Conservation (phyloP, 2,888 invertebrate genomes). For the Caenorhabditis virilis region DNA sequence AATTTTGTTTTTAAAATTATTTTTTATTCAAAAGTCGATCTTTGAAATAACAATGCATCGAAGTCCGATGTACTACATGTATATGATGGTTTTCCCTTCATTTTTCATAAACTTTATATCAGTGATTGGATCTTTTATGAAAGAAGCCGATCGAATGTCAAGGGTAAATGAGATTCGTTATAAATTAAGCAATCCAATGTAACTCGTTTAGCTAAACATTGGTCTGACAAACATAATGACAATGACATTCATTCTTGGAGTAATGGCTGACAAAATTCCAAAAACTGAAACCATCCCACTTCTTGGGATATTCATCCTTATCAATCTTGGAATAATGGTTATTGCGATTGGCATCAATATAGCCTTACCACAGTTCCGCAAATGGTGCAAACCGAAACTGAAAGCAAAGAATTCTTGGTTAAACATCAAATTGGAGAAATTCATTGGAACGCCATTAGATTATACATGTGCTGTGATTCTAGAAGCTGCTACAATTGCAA, state of each 20-base stretch:
- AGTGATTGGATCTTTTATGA: conserved; percentile 24
- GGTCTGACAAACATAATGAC: conserved; percentile 38
- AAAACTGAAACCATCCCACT: conserved; percentile 27
- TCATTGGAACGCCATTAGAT: conserved; percentile 9
- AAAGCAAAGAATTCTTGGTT: no score
- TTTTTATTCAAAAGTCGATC: conserved; percentile 7
- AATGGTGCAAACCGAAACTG: no score
- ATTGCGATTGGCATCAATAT: conserved; percentile 4
- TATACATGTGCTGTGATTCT: not conserved
- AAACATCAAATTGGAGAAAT: no score
- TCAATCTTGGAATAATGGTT: conserved; percentile 23
- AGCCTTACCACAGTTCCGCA: no score
- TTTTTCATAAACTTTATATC: conserved; percentile 27
- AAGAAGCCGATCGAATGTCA: conserved; percentile 29
- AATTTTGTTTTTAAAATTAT: not conserved
- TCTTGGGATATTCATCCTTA: conserved; percentile 25
- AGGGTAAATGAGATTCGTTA: conserved; percentile 9
- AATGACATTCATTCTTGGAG: conserved; percentile 38
- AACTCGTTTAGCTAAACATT: conserved; percentile 19
- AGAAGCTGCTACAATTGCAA: not conserved
- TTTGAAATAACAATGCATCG: conserved; percentile 23
- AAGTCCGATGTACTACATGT: conserved; percentile 32
- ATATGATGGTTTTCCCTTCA: conserved; percentile 37
- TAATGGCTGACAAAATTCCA: conserved; percentile 35
- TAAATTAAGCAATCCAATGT: no score